These are phyloP conservation scores for Cryptocheilus praepositus DNA, from an alignment of 2,888 invertebrate genomes.

Conservation along the genomic window DNA sequence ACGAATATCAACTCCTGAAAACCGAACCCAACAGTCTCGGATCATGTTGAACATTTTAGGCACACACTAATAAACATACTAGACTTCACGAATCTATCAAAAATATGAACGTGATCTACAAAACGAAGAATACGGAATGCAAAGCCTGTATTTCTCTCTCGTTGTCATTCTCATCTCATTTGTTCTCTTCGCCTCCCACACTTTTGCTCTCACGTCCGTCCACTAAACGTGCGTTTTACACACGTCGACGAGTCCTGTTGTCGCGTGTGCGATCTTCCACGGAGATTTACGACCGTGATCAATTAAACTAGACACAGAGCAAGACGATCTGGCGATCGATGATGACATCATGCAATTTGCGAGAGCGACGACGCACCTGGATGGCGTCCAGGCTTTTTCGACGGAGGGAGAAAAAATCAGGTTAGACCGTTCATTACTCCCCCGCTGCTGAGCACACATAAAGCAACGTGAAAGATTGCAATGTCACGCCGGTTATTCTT, in stretches of 20 bases:
- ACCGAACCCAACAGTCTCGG: no score
- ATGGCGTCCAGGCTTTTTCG: no score
- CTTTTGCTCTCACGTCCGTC: background rate
- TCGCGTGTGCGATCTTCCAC: conserved; percentile 16
- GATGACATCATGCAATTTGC: no score
- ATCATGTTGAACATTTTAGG: no score
- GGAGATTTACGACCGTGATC: conserved; percentile 13
- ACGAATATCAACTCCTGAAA: no score
- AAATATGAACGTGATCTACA: no score
- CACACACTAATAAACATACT: no score
- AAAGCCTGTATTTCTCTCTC: background rate
- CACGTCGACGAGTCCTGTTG: background rate
- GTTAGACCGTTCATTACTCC: background rate
- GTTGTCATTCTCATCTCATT: background rate
- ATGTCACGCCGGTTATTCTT: conserved; percentile 7
- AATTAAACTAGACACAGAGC: no score
- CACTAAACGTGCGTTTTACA: conserved; percentile 1
- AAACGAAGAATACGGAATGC: no score
- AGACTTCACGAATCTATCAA: no score
- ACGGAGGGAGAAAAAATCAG: background rate
- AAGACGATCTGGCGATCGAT: no score
- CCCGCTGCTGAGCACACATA: conserved; percentile 3
- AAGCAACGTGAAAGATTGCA: conserved; percentile 25
- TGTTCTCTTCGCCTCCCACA: background rate
- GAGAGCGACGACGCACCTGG: no score